phyloP scores from a whole-genome alignment of 1,140 invertebrate species.

The Phocides pigmalion region DNA sequence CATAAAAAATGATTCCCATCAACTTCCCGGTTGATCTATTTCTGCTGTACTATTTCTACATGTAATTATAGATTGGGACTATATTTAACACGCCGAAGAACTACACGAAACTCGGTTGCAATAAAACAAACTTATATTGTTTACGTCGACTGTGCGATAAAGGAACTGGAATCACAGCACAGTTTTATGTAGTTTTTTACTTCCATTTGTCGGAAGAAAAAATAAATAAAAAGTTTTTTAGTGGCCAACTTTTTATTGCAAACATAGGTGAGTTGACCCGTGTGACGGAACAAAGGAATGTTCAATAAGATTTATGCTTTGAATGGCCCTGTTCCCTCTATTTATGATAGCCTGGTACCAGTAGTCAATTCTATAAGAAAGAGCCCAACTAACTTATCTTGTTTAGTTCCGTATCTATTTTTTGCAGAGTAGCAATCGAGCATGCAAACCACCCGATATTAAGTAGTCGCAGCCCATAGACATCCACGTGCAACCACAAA shows the following conservation, averaged over 20 bases:
- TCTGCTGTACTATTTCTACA: too few species aligned
- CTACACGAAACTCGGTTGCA: neutral
- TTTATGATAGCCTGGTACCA: slow-evolving; percentile 1
- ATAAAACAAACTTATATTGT: slow-evolving; percentile 12
- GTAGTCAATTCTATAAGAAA: too few species aligned
- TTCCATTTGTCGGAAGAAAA: slow-evolving; percentile 20
- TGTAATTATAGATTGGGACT: too few species aligned
- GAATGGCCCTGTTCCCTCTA: neutral
- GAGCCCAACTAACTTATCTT: too few species aligned
- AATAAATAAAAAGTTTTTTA: slow-evolving; percentile 23
- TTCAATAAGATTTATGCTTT: slow-evolving; percentile 10
- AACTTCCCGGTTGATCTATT: too few species aligned
- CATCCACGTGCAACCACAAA: too few species aligned
- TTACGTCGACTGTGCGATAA: slow-evolving; percentile 7
- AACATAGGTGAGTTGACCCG: slow-evolving; percentile 22
- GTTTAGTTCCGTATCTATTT: too few species aligned
- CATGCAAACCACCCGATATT: too few species aligned
- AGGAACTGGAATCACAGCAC: neutral
- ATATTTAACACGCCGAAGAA: too few species aligned
- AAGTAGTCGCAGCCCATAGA: too few species aligned
- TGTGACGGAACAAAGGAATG: slow-evolving; percentile 7
- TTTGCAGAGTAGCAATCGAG: too few species aligned
- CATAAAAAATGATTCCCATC: too few species aligned
- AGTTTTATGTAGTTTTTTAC: slow-evolving; percentile 15
- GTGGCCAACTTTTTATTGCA: slow-evolving; percentile 18